Evolutionary conservation across 1,140 invertebrate species (phyloP), one percentile per base, ranked within the genome.

Genomic region (Lasioglossum albipes): DNA sequence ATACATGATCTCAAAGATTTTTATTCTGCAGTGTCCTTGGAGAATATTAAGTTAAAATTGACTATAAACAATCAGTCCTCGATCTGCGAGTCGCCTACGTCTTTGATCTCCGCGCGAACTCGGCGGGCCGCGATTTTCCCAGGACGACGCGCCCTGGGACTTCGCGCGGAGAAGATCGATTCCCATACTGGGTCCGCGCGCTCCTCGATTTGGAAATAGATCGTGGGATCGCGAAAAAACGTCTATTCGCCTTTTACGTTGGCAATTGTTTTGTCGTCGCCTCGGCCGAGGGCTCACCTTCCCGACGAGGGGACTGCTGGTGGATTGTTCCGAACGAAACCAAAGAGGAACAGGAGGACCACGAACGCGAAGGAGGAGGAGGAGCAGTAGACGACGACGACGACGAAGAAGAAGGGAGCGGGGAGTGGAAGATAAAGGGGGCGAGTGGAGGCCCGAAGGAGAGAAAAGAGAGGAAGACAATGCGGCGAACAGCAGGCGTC

Each of bases 401-500:
- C 12, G 45, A 74, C 65, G 66, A 81, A 82, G 67, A 85, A 75
- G 83, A 81, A 64, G 65, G 52, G 59, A 16, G 74, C 82, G 75
- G 62, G 45, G 12, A 49, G 45, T 49, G 45, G 31, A n/a, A n/a
- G 45, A 31, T n/a, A 31, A 42, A 61, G 49, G 52, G 61, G 42
- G 9, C 18, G 18, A 45, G 54, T 27, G 74, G 49, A 62, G 49
- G 61, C 12, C 31, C 31, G 18, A 52, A 42, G 45, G 52, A 74
- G 54, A 62, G 57, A 62, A 74, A 73, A 66, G 75, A 69, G 61
- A 74, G 81, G 80, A 87, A 88, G 88, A 91, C 88, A 91, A 91
- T 89, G 83, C 85, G 41, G 79, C 74, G 83, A 91, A 89, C 88
- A 91, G 91, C 91, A 91, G 91, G 91, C 91, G 91, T 91, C 84